Conservation (phyloP, 2,797 vertebrate species). For the Crenuchus spilurus region DNA sequence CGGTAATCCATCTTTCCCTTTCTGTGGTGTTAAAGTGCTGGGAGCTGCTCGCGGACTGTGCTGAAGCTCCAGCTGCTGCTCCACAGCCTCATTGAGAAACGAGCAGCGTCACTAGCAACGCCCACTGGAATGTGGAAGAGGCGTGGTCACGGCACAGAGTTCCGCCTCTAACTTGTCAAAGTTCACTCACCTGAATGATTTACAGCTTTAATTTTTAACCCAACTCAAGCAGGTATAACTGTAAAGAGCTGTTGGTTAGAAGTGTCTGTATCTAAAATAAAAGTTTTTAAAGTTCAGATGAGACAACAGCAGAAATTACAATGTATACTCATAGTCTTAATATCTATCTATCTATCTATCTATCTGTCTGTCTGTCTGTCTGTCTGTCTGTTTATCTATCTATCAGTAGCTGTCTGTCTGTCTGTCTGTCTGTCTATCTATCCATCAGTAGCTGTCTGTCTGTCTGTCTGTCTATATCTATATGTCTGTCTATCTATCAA, state of each 20-base stretch:
- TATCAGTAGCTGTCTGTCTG: not conserved
- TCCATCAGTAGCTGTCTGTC: no score
- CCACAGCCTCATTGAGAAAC: slow-evolving; percentile 77
- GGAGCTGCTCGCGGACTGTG: slow-evolving; percentile 51
- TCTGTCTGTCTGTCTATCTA: not conserved
- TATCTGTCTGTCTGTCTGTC: not conserved
- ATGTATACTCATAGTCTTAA: no score
- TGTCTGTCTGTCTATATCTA: not conserved
- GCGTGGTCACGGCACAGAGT: slow-evolving; percentile 38
- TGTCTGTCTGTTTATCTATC: not conserved
- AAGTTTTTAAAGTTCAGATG: no score
- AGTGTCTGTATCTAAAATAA: no score
- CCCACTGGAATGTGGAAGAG: slow-evolving; percentile 72
- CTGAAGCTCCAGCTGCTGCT: slow-evolving; percentile 45
- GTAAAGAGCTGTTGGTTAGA: no score
- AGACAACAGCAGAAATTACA: no score
- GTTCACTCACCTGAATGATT: slow-evolving; percentile 38
- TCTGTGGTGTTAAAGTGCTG: slow-evolving; percentile 55
- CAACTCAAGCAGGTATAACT: not conserved
- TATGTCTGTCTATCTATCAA: no score
- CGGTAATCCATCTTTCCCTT: slow-evolving; percentile 72
- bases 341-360: not conserved
- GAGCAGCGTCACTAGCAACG: slow-evolving; percentile 66
- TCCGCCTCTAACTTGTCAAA: slow-evolving; percentile 41
- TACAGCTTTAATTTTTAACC: slow-evolving; percentile 15